phyloP scores from a whole-genome alignment of 2,113 vertebrate genomes.

The Sinocyclocheilus maitianheensis region DNA sequence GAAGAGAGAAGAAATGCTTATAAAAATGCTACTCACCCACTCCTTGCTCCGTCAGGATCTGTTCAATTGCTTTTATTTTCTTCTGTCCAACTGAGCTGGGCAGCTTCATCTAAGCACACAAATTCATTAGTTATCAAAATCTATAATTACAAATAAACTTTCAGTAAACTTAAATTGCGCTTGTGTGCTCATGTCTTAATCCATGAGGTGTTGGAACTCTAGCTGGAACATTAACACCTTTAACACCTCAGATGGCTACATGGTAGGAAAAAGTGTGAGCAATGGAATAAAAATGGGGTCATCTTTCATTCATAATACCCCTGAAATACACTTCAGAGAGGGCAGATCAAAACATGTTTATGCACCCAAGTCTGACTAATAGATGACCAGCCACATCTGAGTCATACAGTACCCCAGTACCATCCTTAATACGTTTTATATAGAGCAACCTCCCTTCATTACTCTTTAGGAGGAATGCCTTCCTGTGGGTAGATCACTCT shows the following conservation, averaged over 20 bases:
- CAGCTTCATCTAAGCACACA: constrained; percentile 93
- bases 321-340: constrained; percentile 74
- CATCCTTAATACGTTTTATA: constrained; percentile 84
- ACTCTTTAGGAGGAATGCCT: constrained; percentile 86
- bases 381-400: constrained; percentile 76
- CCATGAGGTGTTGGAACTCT: constrained; percentile 31
- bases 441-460: constrained; percentile 86
- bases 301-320: constrained; percentile 70
- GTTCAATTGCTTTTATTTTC: constrained; percentile 99
- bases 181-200: constrained; percentile 52
- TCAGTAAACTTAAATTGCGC: neutral
- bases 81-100: constrained; percentile 99
- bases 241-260: constrained; percentile 35
- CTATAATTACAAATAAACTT: constrained; percentile 53
- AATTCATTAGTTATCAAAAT: constrained; percentile 18
- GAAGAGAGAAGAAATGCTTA: neutral
- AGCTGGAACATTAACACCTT: constrained; percentile 47
- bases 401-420: constrained; percentile 82
- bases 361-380: constrained; percentile 85
- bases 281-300: constrained; percentile 59
- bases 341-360: constrained; percentile 78
- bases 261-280: constrained; percentile 27
- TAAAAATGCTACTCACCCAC: constrained; percentile 85
- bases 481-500: constrained; percentile 69
- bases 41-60: constrained; percentile 96